Evolutionary conservation across 1,140 invertebrate genomes (phyloP).

Genomic region (Ceratosolen solmsi): DNA sequence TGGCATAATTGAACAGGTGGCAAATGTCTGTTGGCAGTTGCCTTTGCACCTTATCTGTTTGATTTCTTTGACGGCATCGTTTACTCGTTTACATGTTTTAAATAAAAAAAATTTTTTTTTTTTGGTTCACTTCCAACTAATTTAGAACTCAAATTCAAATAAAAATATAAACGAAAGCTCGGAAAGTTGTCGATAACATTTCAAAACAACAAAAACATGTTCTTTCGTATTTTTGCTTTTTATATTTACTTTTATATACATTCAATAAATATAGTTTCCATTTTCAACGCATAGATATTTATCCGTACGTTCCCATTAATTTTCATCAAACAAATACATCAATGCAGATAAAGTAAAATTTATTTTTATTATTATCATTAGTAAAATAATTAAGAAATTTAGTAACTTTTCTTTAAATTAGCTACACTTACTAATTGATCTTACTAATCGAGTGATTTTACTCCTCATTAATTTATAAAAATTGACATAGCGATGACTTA

Average conservation of each 20-base stretch:
- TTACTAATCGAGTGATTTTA: neutral
- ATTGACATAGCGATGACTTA: neutral
- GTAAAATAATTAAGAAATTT: neutral
- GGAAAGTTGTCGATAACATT: neutral
- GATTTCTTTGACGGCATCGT: too few relatives aligned
- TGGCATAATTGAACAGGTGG: too few relatives aligned
- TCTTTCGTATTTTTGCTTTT: too few relatives aligned
- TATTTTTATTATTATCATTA: neutral
- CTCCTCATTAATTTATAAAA: neutral
- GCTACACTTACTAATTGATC: neutral
- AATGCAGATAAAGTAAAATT: neutral
- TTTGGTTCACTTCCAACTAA: too few relatives aligned
- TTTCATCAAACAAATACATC: neutral
- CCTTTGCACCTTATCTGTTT: neutral
- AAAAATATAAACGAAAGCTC: neutral
- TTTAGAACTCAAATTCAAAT: too few relatives aligned
- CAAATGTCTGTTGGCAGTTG: neutral
- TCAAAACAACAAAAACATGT: neutral
- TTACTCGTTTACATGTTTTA: too few relatives aligned
- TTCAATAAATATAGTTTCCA: neutral
- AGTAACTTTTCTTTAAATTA: neutral
- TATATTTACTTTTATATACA: slow-evolving; percentile 23
- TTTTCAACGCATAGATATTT: neutral
- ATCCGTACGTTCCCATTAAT: neutral
- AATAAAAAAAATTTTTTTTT: too few relatives aligned